Base-by-base conservation (phyloP, 2,113 vertebrate genomes). In the Recurvirostra avosetta region DNA sequence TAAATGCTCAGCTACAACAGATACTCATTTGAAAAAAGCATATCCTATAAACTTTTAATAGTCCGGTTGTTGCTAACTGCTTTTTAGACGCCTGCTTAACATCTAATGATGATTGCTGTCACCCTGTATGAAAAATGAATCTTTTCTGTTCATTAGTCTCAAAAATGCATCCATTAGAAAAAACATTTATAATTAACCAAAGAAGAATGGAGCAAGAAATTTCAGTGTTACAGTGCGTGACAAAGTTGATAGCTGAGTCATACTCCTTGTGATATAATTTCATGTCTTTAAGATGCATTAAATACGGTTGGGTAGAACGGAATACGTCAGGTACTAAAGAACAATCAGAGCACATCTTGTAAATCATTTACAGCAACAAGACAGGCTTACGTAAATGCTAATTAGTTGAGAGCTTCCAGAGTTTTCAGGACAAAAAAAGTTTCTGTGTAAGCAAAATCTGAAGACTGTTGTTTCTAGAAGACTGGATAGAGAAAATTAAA, bases 271-370 rank as follows among this genome's bases (percentile, higher is more conserved):
- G 89, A 85, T 72, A 90, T 23, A 63, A 79, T 79, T 96, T 59
- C 3, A 6, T 66, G 61, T 72, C 71, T 73, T 73, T 86, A 63
- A 76, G 93, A 87, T 61, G 17, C 30, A 56, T 75, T 84, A 72
- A 92, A 90, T 41, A 55, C 56, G 40, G 12, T n/a, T 6, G 21
- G 61, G 22, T 27, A 70, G 72, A 81, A 90, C 41, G 73, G 71
- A 83, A 80, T 71, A 52, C 3, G 6, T 56, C 73, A 84, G 79
- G 47, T 91, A 62, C 73, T 83, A 41, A 87, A 67, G 86, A 96
- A 94, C 65, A 81, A 83, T 85, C 62, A 58, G 91, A 92, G 70
- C 86, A 70, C 22, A 67, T 81, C 79, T 83, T 93, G 78, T 95
- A 88, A 93, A 85, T 95, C 49, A 40, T 63, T 72, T 77, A 29